Base-by-base conservation (phyloP, 2,888 invertebrate genomes). In the Tipula unca region DNA sequence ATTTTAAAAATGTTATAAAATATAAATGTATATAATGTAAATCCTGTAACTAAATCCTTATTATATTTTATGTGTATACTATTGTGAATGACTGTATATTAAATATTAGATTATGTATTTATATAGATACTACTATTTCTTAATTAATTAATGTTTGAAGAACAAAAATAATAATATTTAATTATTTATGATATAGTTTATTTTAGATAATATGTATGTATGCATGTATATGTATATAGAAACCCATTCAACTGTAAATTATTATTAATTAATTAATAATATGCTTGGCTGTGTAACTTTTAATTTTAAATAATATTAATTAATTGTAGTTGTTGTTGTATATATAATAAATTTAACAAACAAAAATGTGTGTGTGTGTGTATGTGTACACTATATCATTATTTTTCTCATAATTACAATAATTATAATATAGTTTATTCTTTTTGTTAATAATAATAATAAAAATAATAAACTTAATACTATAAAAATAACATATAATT, bases 181-280 rank as follows among this genome's bases (percentile, higher is more conserved):
- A 25, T 69, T 10, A 69, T 25, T 69, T 69, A 69, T 10, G 69
- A 69, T 69, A 69, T 69, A 32, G 32, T 32, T 32, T 32, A 32
- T 32, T 32, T 32, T 32, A 32, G 32, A 32, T 32, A 32, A n/a
- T n/a, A n/a, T n/a, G n/a, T 32, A 32, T n/a, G 32, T 32, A 32
- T 32, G 32, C 6, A 32, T 32, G 32, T 32, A 32, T 32, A 32
- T 32, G 6, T n/a, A 32, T 32, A 69, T 25, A 69, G 69, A 69
- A 69, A 69, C 69, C 69, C 69, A 69, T 69, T 69, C 69, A 69
- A 69, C 69, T 69, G 69, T 69, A 69, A 69, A 69, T 69, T 69
- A 69, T 69, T 25, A 6, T 48, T 48, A 48, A 17, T 48, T 39
- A 39, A 10, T 69, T 69, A 48, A n/a, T 42, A 69, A 69, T 69